Conservation (phyloP, 2,797 vertebrate genomes). For the Peromyscus melanophrys region DNA sequence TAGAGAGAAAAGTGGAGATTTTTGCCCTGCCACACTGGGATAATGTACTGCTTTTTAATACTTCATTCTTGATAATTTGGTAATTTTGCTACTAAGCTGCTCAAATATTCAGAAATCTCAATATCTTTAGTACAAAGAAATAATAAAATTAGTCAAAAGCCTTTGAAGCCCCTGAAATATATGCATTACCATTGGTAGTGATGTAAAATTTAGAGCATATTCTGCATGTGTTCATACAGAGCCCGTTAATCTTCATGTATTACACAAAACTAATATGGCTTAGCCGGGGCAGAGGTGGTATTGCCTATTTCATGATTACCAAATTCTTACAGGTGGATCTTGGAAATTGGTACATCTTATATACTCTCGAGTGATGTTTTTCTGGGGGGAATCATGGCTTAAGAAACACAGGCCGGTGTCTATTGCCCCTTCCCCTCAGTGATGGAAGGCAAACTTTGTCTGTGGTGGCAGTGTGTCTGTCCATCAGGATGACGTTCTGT, state of each 20-base stretch:
- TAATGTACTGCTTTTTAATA: background rate
- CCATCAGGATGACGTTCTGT: background rate
- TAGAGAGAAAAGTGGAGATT: background rate
- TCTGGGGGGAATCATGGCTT: background rate
- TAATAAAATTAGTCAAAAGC: background rate
- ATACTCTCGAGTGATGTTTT: background rate
- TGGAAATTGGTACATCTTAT: background rate
- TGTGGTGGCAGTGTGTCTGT: too few relatives aligned
- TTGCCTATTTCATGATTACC: background rate
- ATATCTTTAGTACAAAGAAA: conserved; percentile 3
- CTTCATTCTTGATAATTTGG: conserved; percentile 9
- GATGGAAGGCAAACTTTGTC: background rate
- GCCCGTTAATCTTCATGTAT: background rate
- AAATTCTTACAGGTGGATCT: background rate
- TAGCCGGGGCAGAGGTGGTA: background rate
- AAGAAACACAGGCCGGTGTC: background rate
- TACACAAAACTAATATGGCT: background rate
- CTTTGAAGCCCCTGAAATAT: background rate
- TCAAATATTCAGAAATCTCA: conserved; percentile 54
- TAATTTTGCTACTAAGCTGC: background rate
- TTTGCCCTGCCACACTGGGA: background rate
- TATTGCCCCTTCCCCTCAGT: background rate
- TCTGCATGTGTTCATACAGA: background rate
- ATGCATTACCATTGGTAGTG: background rate
- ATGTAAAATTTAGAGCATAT: background rate